Base-by-base conservation (phyloP, 2,888 invertebrate species). In the Onthophagus sagittarius region DNA sequence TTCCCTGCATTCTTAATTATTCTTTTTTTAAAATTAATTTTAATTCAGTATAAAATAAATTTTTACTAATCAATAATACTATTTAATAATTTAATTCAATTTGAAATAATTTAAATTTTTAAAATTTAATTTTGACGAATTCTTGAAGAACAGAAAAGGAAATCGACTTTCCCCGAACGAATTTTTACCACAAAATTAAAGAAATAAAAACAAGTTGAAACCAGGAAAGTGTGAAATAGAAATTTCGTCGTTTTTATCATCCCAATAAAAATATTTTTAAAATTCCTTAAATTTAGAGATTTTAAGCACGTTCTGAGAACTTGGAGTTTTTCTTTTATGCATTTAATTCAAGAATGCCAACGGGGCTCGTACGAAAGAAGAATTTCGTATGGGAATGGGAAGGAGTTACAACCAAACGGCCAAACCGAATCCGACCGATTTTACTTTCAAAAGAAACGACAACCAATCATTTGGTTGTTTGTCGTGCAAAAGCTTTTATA, bases 401-500 rank as follows among this genome's bases (percentile, higher is more conserved):
- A 71, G 73, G 71, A 71, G 70, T 53, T 13, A 71, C 70, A 64
- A 67, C 2, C 67, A 75, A 73, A 39, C 73, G 71, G 72, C 71
- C 72, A 69, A 53, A 14, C 73, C 71, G 73, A 71, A 73, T 71
- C 74, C 63, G 73, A 72, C 53, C 14, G 15, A 33, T 33, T 69
- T 69, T 63, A 69, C 64, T 62, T 67, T n/a, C 69, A 71, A 69
- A 5, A 32, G 67, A 11, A 32, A 13, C 62, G 63, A 63, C 32
- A 31, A 63, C 63, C 71, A 75, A 67, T 73, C 62, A 75, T 63
- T 70, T 77, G 78, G 77, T 71, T 74, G 72, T 71, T 74, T 78
- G 77, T 7, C 72, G 75, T 2, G 67, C 65, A 76, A 74, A 79
- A 82, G 82, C 81, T 83, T 81, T 82, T 83, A 83, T 82, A 83